These are phyloP conservation scores for Nestor notabilis DNA, from an alignment of 2,113 vertebrate species.

Conservation along the genomic window DNA sequence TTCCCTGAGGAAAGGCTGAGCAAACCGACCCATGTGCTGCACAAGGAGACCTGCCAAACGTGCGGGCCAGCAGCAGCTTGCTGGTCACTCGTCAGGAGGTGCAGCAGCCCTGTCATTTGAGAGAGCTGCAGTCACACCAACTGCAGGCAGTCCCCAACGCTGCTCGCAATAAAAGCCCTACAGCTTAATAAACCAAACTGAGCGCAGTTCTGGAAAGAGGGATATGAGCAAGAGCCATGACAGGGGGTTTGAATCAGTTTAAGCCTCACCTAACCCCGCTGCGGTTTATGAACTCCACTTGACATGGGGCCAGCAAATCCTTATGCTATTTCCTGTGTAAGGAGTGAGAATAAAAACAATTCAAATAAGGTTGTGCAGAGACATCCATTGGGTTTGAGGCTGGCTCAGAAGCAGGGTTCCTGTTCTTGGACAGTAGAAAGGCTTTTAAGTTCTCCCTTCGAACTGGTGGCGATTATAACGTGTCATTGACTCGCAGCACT, in stretches of 20 bases:
- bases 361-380: background rate
- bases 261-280: background rate
- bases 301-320: background rate
- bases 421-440: background rate
- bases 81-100: background rate
- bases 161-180: background rate
- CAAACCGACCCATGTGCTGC: background rate
- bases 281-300: background rate
- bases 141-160: background rate
- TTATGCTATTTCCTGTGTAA: background rate
- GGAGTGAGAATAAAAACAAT: background rate
- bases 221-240: background rate
- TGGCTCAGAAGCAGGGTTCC: background rate
- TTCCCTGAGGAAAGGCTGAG: background rate
- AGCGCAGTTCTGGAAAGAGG: background rate
- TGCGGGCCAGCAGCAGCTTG: background rate
- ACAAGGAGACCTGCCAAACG: background rate
- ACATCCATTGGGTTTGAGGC: background rate
- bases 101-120: accelerated
- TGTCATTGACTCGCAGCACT: background rate
- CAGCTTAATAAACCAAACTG: background rate
- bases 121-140: background rate
- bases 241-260: background rate
- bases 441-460: background rate
- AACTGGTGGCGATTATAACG: accelerated